Conservation (phyloP, 2,797 vertebrate species). For the Pampus argenteus region DNA sequence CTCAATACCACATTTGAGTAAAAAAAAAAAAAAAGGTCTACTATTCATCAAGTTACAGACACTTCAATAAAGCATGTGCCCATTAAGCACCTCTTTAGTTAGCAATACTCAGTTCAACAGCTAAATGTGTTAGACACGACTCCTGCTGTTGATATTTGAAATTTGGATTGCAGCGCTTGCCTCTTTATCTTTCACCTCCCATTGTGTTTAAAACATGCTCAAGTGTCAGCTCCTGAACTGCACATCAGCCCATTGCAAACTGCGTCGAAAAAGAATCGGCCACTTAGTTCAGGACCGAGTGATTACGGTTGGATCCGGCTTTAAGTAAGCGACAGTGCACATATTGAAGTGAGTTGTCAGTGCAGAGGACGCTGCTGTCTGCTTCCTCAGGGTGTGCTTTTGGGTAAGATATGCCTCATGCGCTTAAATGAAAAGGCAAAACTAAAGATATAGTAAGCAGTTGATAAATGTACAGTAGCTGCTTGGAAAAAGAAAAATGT, state of each 20-base stretch:
- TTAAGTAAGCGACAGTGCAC: conserved; percentile 12
- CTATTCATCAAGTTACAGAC: conserved; percentile 38
- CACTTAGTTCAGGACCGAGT: conserved; percentile 22
- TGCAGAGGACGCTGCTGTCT: conserved; percentile 12
- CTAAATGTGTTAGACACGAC: conserved; percentile 41
- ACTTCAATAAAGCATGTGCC: conserved; percentile 42
- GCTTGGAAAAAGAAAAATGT: conserved; percentile 47
- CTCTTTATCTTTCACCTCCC: conserved; percentile 60
- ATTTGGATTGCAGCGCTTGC: conserved; percentile 45
- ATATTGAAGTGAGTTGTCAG: conserved; percentile 23
- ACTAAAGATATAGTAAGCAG: conserved; percentile 28
- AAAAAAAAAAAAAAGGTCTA: conserved; percentile 39
- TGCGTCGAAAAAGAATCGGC: conserved; percentile 28
- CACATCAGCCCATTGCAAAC: conserved; percentile 45
- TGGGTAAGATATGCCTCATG: conserved; percentile 23
- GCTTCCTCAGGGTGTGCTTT: conserved; percentile 34
- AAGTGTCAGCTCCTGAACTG: conserved; percentile 56
- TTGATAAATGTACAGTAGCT: conserved; percentile 36
- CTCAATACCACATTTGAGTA: conserved; percentile 26
- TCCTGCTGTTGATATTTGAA: conserved; percentile 51
- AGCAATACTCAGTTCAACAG: conserved; percentile 28
- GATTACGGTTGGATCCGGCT: conserved; percentile 21
- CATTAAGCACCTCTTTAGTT: conserved; percentile 55
- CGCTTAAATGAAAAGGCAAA: conserved; percentile 46
- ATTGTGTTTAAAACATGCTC: conserved; percentile 42